phyloP scores from a whole-genome alignment of 1,140 invertebrate species.

The Paracyclopina nana region DNA sequence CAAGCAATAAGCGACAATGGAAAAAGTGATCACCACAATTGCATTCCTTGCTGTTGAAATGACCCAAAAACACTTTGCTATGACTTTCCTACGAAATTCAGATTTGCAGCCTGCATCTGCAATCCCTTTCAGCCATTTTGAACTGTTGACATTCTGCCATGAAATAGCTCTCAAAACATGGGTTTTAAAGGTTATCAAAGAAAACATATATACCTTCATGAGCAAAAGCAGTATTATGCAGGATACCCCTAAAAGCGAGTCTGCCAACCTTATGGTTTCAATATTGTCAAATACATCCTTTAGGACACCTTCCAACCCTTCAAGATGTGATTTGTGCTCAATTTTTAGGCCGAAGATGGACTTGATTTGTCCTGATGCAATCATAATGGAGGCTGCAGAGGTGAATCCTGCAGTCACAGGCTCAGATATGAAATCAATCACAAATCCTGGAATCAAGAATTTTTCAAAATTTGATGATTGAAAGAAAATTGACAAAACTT shows the following conservation, averaged over 20 bases:
- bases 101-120: not conserved
- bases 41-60: slow-evolving; percentile 21
- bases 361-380: slow-evolving; percentile 68
- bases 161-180: slow-evolving; percentile 1
- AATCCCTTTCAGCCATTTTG: not conserved
- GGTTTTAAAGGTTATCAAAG: too few species aligned
- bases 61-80: slow-evolving; percentile 20
- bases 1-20: slow-evolving; percentile 20
- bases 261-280: slow-evolving; percentile 31
- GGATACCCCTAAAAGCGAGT: slow-evolving; percentile 42
- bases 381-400: slow-evolving; percentile 73
- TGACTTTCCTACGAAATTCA: not conserved
- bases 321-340: slow-evolving; percentile 18
- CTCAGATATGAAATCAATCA: slow-evolving; percentile 82
- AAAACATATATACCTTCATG: slow-evolving; percentile 23
- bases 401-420: slow-evolving; percentile 73
- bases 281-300: slow-evolving; percentile 40
- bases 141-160: not conserved
- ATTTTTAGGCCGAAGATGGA: slow-evolving; percentile 54
- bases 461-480: too few species aligned
- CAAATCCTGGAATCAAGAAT: slow-evolving; percentile 61
- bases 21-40: slow-evolving; percentile 20
- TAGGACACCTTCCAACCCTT: slow-evolving; percentile 28
- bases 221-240: slow-evolving; percentile 40
- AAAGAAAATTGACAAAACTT: too few species aligned